Evolutionary conservation across 1,140 invertebrate species (phyloP).

Genomic region (Samia ricini): DNA sequence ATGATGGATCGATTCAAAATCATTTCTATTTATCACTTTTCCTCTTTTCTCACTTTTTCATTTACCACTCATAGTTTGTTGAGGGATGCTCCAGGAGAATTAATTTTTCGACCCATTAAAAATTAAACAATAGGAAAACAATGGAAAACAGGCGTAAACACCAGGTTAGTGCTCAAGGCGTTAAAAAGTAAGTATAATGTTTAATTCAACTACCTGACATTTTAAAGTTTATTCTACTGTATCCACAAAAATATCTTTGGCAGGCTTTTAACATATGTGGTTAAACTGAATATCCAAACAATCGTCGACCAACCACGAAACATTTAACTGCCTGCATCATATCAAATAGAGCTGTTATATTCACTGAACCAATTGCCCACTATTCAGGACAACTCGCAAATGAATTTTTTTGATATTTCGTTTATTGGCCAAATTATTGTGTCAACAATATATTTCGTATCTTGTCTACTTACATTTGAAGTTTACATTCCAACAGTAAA

Average conservation of each 20-base stretch:
- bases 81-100: too few species aligned
- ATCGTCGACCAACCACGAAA: constrained; percentile 6
- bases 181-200: too few species aligned
- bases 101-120: too few species aligned
- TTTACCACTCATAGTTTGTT: too few species aligned
- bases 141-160: too few species aligned
- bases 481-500: background rate
- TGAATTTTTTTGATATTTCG: background rate
- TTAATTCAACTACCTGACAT: too few species aligned
- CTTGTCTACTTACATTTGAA: background rate
- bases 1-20: too few species aligned
- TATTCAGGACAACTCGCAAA: background rate
- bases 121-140: too few species aligned
- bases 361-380: background rate
- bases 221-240: background rate
- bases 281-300: constrained; percentile 3
- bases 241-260: background rate
- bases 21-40: too few species aligned
- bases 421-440: background rate
- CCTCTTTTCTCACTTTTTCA: too few species aligned
- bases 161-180: too few species aligned
- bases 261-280: constrained; percentile 6
- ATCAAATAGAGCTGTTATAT: constrained; percentile 2
- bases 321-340: constrained; percentile 4
- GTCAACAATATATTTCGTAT: background rate